Percentiles rank a stretch among this genome's conserved stretches.
phyloP scores from a whole-genome alignment of 1,140 invertebrate genomes.

The Copidosoma floridanum region DNA sequence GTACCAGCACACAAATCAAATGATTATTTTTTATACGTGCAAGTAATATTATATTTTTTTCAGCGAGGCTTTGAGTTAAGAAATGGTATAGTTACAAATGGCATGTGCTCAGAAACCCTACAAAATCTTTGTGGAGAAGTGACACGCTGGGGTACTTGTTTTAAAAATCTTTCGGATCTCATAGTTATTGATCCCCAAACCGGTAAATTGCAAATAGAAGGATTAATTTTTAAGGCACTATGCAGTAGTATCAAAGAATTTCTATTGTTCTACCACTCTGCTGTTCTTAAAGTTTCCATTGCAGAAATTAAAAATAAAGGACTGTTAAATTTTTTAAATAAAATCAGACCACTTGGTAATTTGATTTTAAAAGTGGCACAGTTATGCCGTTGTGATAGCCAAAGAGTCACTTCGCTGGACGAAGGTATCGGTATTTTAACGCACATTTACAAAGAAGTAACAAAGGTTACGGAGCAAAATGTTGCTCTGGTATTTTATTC shows the following conservation, averaged over 20 bases:
- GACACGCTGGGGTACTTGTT: slow-evolving; percentile 49
- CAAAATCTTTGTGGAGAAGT: slow-evolving; percentile 38
- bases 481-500: slow-evolving; percentile 59
- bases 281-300: slow-evolving; percentile 54
- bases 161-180: slow-evolving; percentile 39
- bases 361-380: slow-evolving; percentile 60
- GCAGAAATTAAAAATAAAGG: slow-evolving; percentile 48
- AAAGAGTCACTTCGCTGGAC: slow-evolving; percentile 43
- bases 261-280: slow-evolving; percentile 58
- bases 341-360: slow-evolving; percentile 54
- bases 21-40: not conserved
- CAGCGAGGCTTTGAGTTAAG: slow-evolving; percentile 42
- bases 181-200: slow-evolving; percentile 31
- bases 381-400: slow-evolving; percentile 56
- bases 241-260: slow-evolving; percentile 59
- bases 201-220: slow-evolving; percentile 38
- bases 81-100: slow-evolving; percentile 37
- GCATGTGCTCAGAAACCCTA: slow-evolving; percentile 39
- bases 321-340: slow-evolving; percentile 54
- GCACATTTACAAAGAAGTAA: slow-evolving; percentile 62
- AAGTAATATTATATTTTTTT: slow-evolving; percentile 18
- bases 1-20: slow-evolving; percentile 10
- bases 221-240: slow-evolving; percentile 55
- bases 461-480: slow-evolving; percentile 56
- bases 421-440: slow-evolving; percentile 60